Base-by-base conservation (phyloP, 2,113 vertebrate species). In the Acinonyx jubatus region DNA sequence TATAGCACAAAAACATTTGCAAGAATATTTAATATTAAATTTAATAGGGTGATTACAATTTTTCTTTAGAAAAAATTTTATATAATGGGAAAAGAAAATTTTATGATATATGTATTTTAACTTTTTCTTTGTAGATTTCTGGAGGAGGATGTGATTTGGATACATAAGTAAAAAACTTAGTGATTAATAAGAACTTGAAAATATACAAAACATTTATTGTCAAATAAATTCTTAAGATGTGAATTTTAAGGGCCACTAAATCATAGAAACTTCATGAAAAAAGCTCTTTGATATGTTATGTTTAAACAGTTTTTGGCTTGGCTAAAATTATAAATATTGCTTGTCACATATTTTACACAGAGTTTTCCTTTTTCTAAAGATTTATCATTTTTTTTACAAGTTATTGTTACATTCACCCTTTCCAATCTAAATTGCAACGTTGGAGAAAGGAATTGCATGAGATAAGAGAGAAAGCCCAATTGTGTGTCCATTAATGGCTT, bases 321-420 rank as follows among this genome's bases (percentile, higher is more conserved):
- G 48, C 78, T 84, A 74, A 74, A 91, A 36, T 87, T 84, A 66
- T 73, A 91, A 80, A 79, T 61, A 84, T 38, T 57, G 10, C 55
- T 91, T 95, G 38, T 57, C 65, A 88, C 21, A 41, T 91, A 63
- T 88, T 71, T 83, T 80, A 84, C 52, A 61, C 27, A 45, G 16
- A 38, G 38, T 50, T 81, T 50, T 50, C 33, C 57, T 95, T 66
- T 57, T 76, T 86, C 87, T 33, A 95, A 86, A 61, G n/a, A 68
- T 74, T 89, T 84, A 78, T 80, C 68, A 92, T 85, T 80, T 76
- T 74, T 74, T 96, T 79, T 76, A 94, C 25, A 71, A 66, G 9
- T 65, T 48, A 31, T 89, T 74, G 14, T 41, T 57, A 33, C 33
- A 21, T 7, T 89, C 19, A 36, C 48, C 48, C 33, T 93, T 55